Evolutionary conservation across 2,797 vertebrate species (phyloP).

Genomic region (Phoxinus dragarum): DNA sequence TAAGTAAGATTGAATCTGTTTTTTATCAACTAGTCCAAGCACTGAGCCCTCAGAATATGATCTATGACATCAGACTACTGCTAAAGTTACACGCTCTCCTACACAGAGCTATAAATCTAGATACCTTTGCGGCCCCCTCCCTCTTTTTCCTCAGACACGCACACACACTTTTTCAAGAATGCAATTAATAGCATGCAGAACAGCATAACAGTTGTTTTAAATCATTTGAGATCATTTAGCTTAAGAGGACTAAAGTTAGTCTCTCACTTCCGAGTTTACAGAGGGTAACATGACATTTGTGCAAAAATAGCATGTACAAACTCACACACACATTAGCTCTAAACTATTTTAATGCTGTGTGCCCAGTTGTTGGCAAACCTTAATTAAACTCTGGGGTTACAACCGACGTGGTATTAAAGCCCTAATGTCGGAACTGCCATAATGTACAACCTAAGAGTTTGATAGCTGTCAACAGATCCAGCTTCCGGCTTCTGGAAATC

Average conservation of each 20-base stretch:
- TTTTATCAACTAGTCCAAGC: constrained; percentile 29
- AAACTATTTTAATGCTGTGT: constrained; percentile 57
- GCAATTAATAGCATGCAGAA: constrained; percentile 14
- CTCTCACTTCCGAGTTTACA: constrained; percentile 61
- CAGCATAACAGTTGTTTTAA: constrained; percentile 58
- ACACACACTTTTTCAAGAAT: constrained; percentile 4
- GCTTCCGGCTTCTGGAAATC: background rate
- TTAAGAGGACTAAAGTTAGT: constrained; percentile 45
- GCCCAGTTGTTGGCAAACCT: constrained; percentile 10
- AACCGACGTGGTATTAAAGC: constrained; percentile 18
- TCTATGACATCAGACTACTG: constrained; percentile 51
- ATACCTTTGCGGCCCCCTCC: constrained; percentile 3
- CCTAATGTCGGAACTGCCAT: background rate
- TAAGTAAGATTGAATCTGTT: constrained; percentile 35
- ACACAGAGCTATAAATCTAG: constrained; percentile 38
- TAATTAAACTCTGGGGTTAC: constrained; percentile 27
- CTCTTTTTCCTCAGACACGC: constrained; percentile 24
- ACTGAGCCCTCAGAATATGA: constrained; percentile 51
- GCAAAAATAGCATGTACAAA: constrained; percentile 55
- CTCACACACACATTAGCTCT: constrained; percentile 38
- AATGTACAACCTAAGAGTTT: background rate
- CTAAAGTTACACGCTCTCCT: constrained; percentile 30
- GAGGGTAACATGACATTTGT: constrained; percentile 58
- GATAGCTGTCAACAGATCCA: constrained; percentile 13
- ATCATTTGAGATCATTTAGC: constrained; percentile 50